Conservation (phyloP, 2,888 invertebrate species). For the Enchytraeus crypticus region DNA sequence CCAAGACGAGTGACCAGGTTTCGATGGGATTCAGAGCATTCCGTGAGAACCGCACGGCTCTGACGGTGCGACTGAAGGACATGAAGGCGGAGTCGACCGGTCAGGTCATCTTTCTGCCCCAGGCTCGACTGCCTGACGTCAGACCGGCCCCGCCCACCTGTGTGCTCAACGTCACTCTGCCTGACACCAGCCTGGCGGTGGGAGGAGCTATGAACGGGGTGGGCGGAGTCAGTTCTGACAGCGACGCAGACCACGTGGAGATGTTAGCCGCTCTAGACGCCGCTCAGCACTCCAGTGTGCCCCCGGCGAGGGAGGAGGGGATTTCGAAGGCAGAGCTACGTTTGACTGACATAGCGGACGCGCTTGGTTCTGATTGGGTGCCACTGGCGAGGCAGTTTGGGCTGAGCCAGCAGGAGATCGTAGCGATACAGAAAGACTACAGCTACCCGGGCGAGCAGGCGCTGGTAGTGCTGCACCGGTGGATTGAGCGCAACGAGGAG, state of each 20-base stretch:
- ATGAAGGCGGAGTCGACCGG: constrained; percentile 70
- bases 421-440: constrained; percentile 69
- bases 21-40: constrained; percentile 89
- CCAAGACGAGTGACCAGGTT: constrained; percentile 92
- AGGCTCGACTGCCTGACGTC: constrained; percentile 70
- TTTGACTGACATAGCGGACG: constrained; percentile 77
- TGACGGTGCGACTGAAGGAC: constrained; percentile 86
- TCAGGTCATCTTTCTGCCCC: constrained; percentile 90
- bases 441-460: constrained; percentile 77
- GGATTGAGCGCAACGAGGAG: constrained; percentile 77
- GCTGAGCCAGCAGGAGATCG: constrained; percentile 75
- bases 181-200: constrained; percentile 45
- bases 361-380: constrained; percentile 47
- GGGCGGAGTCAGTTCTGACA: not conserved
- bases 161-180: constrained; percentile 74
- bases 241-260: too few species aligned
- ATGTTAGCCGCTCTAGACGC: too few species aligned
- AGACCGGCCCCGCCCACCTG: constrained; percentile 84
- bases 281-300: too few species aligned
- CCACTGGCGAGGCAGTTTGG: constrained; percentile 71
- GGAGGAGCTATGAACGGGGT: not conserved
- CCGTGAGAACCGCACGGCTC: constrained; percentile 91
- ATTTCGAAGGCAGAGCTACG: constrained; percentile 70
- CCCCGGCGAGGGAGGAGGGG: constrained; percentile 38
- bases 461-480: constrained; percentile 81